Evolutionary conservation across 1,140 invertebrate genomes (phyloP).

Genomic region (Euwallacea fornicatus): DNA sequence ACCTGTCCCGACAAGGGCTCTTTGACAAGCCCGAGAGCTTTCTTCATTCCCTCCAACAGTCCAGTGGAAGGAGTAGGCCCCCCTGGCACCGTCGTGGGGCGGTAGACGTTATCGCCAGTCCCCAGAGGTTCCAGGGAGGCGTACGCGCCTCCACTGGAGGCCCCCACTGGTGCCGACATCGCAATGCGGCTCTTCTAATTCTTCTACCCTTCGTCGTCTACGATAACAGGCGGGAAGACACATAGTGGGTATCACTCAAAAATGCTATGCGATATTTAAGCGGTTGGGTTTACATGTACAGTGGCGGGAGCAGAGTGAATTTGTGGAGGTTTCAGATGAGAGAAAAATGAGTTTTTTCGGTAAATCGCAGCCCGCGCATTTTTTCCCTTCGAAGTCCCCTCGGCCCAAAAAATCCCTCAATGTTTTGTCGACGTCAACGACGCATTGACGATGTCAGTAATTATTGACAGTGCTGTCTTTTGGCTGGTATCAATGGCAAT

Average conservation of each 20-base stretch:
- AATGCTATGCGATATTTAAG: constrained; percentile 12
- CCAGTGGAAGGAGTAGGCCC: constrained; percentile 57
- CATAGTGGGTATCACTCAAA: constrained; percentile 32
- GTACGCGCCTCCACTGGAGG: constrained; percentile 62
- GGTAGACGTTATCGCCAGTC: constrained; percentile 65
- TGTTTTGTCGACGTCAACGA: too few species aligned
- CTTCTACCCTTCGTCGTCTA: constrained; percentile 1
- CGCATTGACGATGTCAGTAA: too few species aligned
- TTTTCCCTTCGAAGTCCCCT: too few species aligned
- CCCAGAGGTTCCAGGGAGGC: constrained; percentile 63
- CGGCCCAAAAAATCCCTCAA: too few species aligned
- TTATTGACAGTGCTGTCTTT: too few species aligned
- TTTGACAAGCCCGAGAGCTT: constrained; percentile 62
- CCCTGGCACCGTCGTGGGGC: constrained; percentile 64
- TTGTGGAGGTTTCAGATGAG: neutral
- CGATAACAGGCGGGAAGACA: constrained; percentile 24
- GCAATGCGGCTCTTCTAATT: constrained; percentile 1
- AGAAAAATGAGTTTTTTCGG: neutral
- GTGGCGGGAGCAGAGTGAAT: neutral
- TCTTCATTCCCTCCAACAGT: constrained; percentile 64
- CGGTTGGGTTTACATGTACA: too few species aligned
- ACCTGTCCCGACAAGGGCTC: constrained; percentile 58
- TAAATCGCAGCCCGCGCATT: too few species aligned
- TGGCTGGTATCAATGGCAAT: too few species aligned
- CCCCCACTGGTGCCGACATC: constrained; percentile 52